A percentile compares a stretch with the other conserved stretches of the same genome.
Conservation (phyloP, 2,888 invertebrate genomes). For the Onthophagus sagittarius region DNA sequence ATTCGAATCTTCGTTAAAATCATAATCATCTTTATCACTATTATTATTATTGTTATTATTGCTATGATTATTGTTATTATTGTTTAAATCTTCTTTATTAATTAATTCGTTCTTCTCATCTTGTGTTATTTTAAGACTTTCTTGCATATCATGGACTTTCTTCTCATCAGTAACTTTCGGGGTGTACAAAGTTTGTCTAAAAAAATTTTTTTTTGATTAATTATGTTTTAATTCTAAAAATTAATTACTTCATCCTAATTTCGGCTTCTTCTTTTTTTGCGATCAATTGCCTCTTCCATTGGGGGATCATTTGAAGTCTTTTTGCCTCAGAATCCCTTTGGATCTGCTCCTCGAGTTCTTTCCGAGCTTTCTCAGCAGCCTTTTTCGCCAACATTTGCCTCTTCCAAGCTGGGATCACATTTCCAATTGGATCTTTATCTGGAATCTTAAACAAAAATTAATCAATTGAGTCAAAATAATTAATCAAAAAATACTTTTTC, state of each 20-base stretch:
- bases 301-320: conserved; percentile 81
- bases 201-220: no score
- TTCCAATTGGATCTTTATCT: conserved; percentile 83
- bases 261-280: conserved; percentile 77
- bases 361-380: conserved; percentile 88
- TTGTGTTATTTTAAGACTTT: conserved; percentile 49
- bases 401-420: conserved; percentile 91
- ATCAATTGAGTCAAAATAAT: background rate
- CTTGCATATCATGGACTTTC: conserved; percentile 42
- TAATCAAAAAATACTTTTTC: conserved; percentile 70
- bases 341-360: conserved; percentile 83
- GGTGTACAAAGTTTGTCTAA: conserved; percentile 66
- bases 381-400: conserved; percentile 92
- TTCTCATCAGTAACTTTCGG: conserved; percentile 64
- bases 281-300: conserved; percentile 89
- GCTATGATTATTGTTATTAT: conserved; percentile 44
- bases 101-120: conserved; percentile 34
- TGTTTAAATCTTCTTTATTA: conserved; percentile 39
- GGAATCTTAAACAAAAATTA: conserved; percentile 64
- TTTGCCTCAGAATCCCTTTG: conserved; percentile 80
- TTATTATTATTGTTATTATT: conserved; percentile 25
- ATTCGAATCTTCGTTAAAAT: conserved; percentile 21
- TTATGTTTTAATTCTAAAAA: background rate
- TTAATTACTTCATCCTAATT: conserved; percentile 66
- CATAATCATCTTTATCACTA: conserved; percentile 25